A percentile compares a stretch with the other conserved stretches of the same genome.
phyloP scores from a whole-genome alignment of 2,797 vertebrate genomes.

The Margarornis squamiger region DNA sequence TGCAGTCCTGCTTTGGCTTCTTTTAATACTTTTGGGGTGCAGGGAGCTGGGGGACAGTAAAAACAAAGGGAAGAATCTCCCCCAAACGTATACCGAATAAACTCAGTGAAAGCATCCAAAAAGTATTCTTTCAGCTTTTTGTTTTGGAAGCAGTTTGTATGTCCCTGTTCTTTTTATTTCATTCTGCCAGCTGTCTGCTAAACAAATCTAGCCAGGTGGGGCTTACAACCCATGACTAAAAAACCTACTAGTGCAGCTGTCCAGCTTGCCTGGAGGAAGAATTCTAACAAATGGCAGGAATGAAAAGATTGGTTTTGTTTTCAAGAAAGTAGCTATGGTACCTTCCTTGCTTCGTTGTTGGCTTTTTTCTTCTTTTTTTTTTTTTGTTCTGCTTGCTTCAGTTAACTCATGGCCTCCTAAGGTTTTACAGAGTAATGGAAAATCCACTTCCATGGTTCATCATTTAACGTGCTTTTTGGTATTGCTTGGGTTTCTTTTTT shows the following conservation, averaged over 20 bases:
- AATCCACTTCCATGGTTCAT: constrained; percentile 56
- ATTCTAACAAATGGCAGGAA: constrained; percentile 83
- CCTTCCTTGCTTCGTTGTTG: constrained; percentile 67
- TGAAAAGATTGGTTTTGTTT: constrained; percentile 81
- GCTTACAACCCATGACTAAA: constrained; percentile 87
- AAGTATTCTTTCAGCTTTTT: constrained; percentile 79
- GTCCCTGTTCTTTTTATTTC: constrained; percentile 82
- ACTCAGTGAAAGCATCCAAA: constrained; percentile 72
- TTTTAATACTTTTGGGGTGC: neutral
- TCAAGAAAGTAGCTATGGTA: constrained; percentile 82
- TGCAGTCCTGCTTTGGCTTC: neutral
- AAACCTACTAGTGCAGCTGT: constrained; percentile 85
- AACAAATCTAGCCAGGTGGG: constrained; percentile 87
- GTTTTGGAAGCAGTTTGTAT: constrained; percentile 78
- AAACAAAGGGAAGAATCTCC: neutral
- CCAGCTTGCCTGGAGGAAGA: constrained; percentile 85
- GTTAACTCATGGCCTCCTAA: constrained; percentile 72
- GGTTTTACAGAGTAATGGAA: constrained; percentile 66
- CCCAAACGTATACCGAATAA: constrained; percentile 26
- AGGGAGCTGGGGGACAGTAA: neutral
- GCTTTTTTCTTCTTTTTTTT: neutral
- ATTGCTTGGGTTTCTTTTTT: constrained; percentile 38
- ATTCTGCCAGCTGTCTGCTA: constrained; percentile 87
- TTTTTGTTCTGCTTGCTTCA: constrained; percentile 58
- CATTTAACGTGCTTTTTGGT: constrained; percentile 28